phyloP scores from a whole-genome alignment of 35 echinoderm and acorn worm species.

The Ophioderma brevispina region DNA sequence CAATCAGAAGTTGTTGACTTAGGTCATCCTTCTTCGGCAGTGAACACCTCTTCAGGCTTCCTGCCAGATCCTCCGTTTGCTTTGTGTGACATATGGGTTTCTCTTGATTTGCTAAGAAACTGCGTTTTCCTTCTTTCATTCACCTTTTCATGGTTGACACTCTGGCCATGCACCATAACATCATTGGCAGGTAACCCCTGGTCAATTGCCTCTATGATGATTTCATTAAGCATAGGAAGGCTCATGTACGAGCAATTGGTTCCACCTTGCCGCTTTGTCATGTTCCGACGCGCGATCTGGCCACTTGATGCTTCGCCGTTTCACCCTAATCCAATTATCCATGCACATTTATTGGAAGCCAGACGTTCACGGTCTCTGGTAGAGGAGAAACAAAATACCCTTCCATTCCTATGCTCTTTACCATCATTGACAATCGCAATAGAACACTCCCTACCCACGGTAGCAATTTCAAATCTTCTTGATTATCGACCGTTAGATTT shows the following conservation, averaged over 20 bases:
- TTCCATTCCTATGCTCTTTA: conserved; percentile 6
- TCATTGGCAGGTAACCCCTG: neutral
- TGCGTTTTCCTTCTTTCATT: conserved; percentile 45
- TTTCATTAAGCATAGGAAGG: conserved; percentile 62
- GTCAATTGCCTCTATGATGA: conserved; percentile 32
- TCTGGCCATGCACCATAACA: conserved; percentile 83
- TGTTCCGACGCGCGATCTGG: conserved; percentile 68
- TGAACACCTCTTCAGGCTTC: conserved; percentile 23
- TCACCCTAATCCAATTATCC: conserved; percentile 79
- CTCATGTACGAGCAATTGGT: conserved; percentile 66
- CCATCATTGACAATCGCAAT: neutral
- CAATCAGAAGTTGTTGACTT: neutral
- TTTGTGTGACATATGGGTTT: conserved; percentile 45
- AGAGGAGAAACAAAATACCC: conserved; percentile 95
- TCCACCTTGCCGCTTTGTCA: conserved; percentile 72
- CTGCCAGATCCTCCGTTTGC: conserved; percentile 37
- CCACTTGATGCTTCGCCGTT: conserved; percentile 82
- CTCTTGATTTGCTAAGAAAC: conserved; percentile 39
- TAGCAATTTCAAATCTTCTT: conserved; percentile 25
- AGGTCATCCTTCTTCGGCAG: conserved; percentile 8
- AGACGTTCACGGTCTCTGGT: conserved; percentile 66
- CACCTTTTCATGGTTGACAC: neutral
- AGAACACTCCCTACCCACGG: conserved; percentile 33
- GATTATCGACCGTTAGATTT: neutral
- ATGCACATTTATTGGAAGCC: conserved; percentile 89